Evolutionary conservation across 2,113 vertebrate genomes (phyloP).

Genomic region (Limnothrissa miodon): DNA sequence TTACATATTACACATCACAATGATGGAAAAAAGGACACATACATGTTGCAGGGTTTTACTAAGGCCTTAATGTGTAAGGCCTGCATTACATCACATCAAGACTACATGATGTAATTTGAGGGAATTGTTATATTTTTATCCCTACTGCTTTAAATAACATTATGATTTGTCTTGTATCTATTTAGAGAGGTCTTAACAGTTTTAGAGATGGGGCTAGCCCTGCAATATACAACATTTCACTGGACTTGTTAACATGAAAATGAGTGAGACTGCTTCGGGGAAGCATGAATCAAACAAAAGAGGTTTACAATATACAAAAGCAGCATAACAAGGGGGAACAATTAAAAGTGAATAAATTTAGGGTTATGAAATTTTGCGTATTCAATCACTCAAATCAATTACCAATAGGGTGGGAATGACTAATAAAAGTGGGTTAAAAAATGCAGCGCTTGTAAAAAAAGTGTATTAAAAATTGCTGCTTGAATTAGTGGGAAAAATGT

Average conservation of each 20-base stretch:
- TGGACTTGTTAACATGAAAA: slow-evolving; percentile 91
- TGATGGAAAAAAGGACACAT: slow-evolving; percentile 53
- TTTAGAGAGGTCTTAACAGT: not conserved
- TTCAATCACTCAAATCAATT: slow-evolving; percentile 64
- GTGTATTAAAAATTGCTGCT: slow-evolving; percentile 76
- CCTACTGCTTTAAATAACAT: not conserved
- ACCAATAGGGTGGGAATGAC: slow-evolving; percentile 57
- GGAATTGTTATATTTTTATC: not conserved
- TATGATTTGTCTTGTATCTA: not conserved
- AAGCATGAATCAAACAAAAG: slow-evolving; percentile 96
- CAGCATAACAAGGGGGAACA: slow-evolving; percentile 86
- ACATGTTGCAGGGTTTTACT: slow-evolving; percentile 57
- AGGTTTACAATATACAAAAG: slow-evolving; percentile 92
- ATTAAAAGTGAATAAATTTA: slow-evolving; percentile 75
- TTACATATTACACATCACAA: slow-evolving; percentile 41
- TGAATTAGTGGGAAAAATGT: slow-evolving; percentile 69
- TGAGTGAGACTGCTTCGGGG: slow-evolving; percentile 98
- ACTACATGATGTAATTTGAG: slow-evolving; percentile 27
- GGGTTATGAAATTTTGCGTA: slow-evolving; percentile 75
- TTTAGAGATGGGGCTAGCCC: slow-evolving; percentile 63
- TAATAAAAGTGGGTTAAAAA: slow-evolving; percentile 82
- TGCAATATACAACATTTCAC: slow-evolving; percentile 78
- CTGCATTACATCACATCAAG: slow-evolving; percentile 52
- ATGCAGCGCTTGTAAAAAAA: slow-evolving; percentile 78
- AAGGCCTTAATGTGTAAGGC: slow-evolving; percentile 65